Base-by-base conservation (phyloP, 2,888 invertebrate genomes). In the Heliconius ismenius region DNA sequence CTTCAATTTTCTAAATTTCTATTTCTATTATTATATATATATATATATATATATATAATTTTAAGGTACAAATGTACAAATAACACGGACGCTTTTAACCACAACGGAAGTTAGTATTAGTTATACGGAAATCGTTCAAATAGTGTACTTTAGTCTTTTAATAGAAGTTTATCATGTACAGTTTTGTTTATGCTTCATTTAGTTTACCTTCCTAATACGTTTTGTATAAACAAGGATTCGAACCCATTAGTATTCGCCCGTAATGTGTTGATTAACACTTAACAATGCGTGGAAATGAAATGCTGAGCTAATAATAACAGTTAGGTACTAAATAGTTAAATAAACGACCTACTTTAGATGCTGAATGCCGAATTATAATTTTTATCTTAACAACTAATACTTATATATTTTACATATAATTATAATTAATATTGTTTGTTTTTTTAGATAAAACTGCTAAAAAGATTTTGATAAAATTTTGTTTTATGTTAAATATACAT, bases 181-280 rank as follows among this genome's bases (percentile, higher is more conserved):
- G 0, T 58, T 70, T 32, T 70, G 58, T 70, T 70, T 70, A 58
- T 4, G 58, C 32, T 32, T 70, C 32, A 36, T 36, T 70, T 39
- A 62, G 26, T 39, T 26, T 70, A 70, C 18, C 28, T 49, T 36
- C n/a, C 73, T 1, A 26, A 62, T 62, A 26, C 26, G 36, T 49
- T 58, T 28, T 72, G 6, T 49, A 63, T 62, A 63, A 60, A 75
- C 49, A 65, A 18, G 10, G 72, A 76, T 39, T 65, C 65, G 60
- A 76, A 76, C 72, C 65, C 65, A 72, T 76, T 76, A 65, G 39
- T 39, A 60, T 26, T n/a, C 10, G n/a, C 15, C 26, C n/a, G 75
- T 24, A 68, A 60, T 72, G 75, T 65, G 76, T 43, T 76, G 76
- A 76, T 65, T 72, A 76, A 76, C 58, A 72, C 76, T 39, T 11